A percentile compares a stretch with the other conserved stretches of the same genome.
Conservation (phyloP, 2,113 vertebrate species). For the Delphinus delphis region DNA sequence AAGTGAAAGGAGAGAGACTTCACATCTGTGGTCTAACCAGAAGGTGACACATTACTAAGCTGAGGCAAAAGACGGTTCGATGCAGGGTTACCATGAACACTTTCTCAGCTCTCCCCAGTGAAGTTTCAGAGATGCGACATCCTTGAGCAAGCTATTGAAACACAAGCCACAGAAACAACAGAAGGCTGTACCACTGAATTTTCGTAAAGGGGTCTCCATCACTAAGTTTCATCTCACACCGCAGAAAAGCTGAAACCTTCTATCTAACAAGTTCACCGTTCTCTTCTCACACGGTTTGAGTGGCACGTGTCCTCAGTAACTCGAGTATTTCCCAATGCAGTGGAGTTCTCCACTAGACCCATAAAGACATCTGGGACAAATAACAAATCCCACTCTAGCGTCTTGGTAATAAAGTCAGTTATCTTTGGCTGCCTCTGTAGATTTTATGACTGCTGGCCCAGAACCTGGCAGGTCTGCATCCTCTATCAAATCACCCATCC, state of each 20-base stretch:
- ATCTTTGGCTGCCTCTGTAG: neutral
- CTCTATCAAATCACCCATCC: neutral
- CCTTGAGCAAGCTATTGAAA: neutral
- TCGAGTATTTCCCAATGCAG: neutral
- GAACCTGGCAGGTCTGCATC: neutral
- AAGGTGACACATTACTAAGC: conserved; percentile 7
- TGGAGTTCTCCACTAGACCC: neutral
- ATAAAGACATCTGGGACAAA: neutral
- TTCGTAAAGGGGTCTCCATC: neutral
- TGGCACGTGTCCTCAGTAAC: neutral
- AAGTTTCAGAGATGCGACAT: conserved; percentile 56
- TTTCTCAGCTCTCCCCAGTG: conserved; percentile 47
- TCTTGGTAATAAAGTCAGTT: neutral
- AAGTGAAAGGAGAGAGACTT: conserved; percentile 29
- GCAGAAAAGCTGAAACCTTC: neutral
- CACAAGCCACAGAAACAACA: conserved; percentile 36
- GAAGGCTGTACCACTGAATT: neutral
- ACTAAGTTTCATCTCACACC: neutral
- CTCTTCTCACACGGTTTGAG: neutral
- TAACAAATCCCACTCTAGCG: neutral
- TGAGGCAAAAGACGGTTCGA: neutral
- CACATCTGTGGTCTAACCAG: conserved; percentile 53
- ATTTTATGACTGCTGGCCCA: neutral
- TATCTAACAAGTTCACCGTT: neutral
- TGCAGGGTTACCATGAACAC: conserved; percentile 1